A percentile compares a stretch with the other conserved stretches of the same genome.
phyloP scores from a whole-genome alignment of 2,113 vertebrate genomes.

The Vidua chalybeata region DNA sequence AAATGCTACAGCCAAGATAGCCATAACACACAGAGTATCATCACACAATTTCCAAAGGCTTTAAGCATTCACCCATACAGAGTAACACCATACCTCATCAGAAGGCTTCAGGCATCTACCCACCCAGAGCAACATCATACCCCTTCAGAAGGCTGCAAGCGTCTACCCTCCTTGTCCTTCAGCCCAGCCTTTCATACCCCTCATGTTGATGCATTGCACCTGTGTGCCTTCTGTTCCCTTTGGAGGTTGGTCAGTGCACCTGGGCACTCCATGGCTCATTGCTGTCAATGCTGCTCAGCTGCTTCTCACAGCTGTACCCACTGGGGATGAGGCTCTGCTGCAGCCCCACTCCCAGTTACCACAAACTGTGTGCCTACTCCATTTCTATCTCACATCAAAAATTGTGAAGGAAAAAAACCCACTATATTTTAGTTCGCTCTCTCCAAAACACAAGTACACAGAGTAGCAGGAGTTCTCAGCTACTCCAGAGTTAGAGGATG shows the following conservation, averaged over 20 bases:
- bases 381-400: neutral
- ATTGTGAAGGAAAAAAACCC: accelerated
- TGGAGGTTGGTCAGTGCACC: neutral
- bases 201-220: neutral
- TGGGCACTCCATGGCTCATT: neutral
- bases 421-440: neutral
- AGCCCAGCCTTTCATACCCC: neutral
- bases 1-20: neutral
- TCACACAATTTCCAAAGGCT: neutral
- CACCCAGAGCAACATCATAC: accelerated
- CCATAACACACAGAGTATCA: neutral
- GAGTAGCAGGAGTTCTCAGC: neutral
- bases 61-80: neutral
- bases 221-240: neutral
- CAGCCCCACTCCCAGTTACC: neutral
- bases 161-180: neutral
- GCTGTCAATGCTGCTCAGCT: neutral
- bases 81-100: neutral
- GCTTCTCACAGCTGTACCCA: neutral
- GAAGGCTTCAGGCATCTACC: accelerated
- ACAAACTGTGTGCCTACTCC: neutral
- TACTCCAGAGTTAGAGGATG: neutral
- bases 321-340: accelerated
- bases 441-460: neutral
- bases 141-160: accelerated